Percentiles rank a stretch among this genome's conserved stretches.
Evolutionary conservation across 2,797 vertebrate species (phyloP).

Genomic region (Chelonia mydas): DNA sequence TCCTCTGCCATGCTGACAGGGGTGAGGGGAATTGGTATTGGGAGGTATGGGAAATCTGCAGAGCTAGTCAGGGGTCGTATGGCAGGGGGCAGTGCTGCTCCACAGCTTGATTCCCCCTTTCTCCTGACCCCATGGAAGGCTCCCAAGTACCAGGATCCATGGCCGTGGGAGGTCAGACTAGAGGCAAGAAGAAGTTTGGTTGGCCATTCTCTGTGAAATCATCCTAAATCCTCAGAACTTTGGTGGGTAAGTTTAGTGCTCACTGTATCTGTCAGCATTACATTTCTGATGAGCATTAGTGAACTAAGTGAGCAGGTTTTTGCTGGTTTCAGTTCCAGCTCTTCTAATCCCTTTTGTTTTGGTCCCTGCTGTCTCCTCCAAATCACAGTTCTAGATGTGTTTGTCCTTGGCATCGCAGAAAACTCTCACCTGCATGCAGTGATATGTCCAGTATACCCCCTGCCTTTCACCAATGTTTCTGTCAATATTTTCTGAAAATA

Average conservation of each 20-base stretch:
- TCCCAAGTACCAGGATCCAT: not conserved
- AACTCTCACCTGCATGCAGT: not conserved
- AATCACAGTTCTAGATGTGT: not conserved
- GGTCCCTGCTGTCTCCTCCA: not conserved
- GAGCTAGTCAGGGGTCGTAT: not conserved
- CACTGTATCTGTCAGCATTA: not conserved
- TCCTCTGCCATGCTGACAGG: conserved; percentile 11
- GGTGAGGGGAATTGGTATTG: not conserved
- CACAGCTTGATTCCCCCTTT: not conserved
- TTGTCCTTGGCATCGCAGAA: not conserved
- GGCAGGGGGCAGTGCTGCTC: not conserved
- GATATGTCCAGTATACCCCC: not conserved
- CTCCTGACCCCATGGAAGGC: not conserved
- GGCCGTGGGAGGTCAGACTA: not conserved
- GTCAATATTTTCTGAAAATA: not conserved
- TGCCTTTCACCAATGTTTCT: not conserved
- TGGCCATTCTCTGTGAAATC: not conserved
- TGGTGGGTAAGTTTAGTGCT: not conserved
- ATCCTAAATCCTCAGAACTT: not conserved
- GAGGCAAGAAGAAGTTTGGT: not conserved
- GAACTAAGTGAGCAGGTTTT: not conserved
- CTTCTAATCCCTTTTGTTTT: not conserved
- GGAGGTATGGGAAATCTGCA: conserved; percentile 6
- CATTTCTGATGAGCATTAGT: not conserved
- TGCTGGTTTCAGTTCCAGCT: not conserved